A percentile compares a stretch with the other conserved stretches of the same genome.
Conservation (phyloP, 2,797 vertebrate species). For the Eulemur rubriventer region DNA sequence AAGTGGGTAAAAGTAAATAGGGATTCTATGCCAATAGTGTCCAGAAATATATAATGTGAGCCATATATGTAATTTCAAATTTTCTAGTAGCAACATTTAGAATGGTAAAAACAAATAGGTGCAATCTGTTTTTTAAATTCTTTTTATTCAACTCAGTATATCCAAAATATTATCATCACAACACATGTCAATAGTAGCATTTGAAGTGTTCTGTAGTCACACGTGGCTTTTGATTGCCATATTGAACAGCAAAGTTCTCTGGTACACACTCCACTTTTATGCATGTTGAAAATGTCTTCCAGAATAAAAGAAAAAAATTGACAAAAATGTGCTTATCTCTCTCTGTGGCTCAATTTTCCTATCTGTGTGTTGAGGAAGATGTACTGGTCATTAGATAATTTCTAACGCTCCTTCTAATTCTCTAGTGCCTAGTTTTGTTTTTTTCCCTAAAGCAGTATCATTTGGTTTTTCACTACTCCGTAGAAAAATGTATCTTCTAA, state of each 20-base stretch:
- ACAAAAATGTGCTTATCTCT: not conserved
- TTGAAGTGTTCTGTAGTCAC: not conserved
- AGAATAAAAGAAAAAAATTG: not conserved
- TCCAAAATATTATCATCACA: not conserved
- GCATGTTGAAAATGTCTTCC: not conserved
- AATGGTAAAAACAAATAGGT: constrained; percentile 18
- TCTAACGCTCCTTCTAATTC: not conserved
- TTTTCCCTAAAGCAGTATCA: not conserved
- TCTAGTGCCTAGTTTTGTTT: not conserved
- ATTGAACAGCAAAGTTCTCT: not conserved
- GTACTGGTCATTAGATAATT: not conserved
- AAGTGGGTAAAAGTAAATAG: not conserved
- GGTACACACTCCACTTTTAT: not conserved
- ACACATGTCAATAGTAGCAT: not conserved
- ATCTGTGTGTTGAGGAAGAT: not conserved
- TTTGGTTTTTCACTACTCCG: not conserved
- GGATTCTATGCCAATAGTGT: not conserved
- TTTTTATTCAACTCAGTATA: constrained; percentile 16
- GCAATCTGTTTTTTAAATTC: not conserved
- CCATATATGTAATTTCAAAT: not conserved
- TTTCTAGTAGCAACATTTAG: not conserved
- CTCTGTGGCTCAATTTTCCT: not conserved
- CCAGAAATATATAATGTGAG: not conserved
- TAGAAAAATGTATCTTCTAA: not conserved
- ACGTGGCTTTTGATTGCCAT: not conserved